phyloP scores from a whole-genome alignment of 2,888 invertebrate genomes.

The Proisotoma minuta region DNA sequence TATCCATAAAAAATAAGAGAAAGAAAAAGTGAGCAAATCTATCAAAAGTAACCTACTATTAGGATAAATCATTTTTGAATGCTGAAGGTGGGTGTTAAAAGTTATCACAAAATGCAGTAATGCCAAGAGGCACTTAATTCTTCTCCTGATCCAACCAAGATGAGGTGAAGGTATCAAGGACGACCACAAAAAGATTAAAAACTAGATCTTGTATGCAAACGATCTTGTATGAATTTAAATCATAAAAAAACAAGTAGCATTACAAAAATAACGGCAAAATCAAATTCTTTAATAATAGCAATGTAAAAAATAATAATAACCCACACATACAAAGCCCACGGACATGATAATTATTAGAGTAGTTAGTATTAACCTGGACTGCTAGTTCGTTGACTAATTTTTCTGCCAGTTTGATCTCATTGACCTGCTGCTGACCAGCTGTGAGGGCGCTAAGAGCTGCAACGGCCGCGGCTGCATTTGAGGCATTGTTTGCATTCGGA shows the following conservation, averaged over 20 bases:
- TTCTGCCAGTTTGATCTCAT: conserved; percentile 48
- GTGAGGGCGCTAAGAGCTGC: conserved; percentile 34
- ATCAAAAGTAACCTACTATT: conserved; percentile 6
- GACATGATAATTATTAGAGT: conserved; percentile 3
- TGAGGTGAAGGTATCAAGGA: conserved; percentile 2
- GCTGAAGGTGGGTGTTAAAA: not conserved
- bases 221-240: not conserved
- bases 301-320: not conserved
- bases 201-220: not conserved
- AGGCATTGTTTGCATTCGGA: conserved; percentile 7
- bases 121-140: not conserved
- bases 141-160: not conserved
- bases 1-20: conserved; percentile 1
- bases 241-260: not conserved
- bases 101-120: not conserved
- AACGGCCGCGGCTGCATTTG: conserved; percentile 28
- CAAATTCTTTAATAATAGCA: conserved; percentile 5
- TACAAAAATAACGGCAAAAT: not conserved
- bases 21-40: conserved; percentile 11
- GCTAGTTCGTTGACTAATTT: conserved; percentile 48
- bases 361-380: conserved; percentile 45
- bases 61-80: conserved; percentile 6
- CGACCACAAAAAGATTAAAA: conserved; percentile 9
- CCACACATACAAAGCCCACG: conserved; percentile 8
- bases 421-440: conserved; percentile 41